Percentiles rank a stretch among this genome's conserved stretches.
These are phyloP conservation scores for Lamellibrachia luymesi DNA, from an alignment of 1,140 invertebrate genomes.

Conservation along the genomic window DNA sequence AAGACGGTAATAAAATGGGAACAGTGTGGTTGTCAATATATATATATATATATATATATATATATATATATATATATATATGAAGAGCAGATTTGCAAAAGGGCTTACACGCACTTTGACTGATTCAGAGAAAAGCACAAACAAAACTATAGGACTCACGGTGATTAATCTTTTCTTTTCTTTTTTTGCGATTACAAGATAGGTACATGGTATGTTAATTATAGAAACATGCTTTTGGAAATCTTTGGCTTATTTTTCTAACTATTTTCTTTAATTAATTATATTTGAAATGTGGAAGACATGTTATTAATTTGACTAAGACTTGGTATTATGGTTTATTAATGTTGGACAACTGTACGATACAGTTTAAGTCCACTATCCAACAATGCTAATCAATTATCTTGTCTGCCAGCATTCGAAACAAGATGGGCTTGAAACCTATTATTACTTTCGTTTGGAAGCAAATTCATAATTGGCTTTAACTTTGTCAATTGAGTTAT, in stretches of 20 bases:
- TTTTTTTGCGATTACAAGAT: not conserved
- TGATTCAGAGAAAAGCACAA: not conserved
- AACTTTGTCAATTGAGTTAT: not conserved
- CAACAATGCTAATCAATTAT: not conserved
- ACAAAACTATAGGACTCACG: not conserved
- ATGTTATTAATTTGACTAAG: not conserved
- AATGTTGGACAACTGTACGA: too few relatives aligned
- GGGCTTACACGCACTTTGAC: not conserved
- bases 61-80: too few relatives aligned
- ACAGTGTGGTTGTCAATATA: too few relatives aligned
- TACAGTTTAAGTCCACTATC: not conserved
- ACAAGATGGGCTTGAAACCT: not conserved
- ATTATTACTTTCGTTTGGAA: not conserved
- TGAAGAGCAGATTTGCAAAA: too few relatives aligned
- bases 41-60: too few relatives aligned
- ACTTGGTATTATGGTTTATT: too few relatives aligned
- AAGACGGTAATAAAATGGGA: too few relatives aligned
- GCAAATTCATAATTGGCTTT: not conserved
- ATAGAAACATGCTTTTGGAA: not conserved
- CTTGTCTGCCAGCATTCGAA: not conserved
- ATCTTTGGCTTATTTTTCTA: not conserved
- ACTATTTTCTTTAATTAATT: too few relatives aligned
- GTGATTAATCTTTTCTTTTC: not conserved
- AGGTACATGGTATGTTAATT: not conserved
- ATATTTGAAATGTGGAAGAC: too few relatives aligned